Conservation (phyloP, 2,888 invertebrate species). For the Dorcus hopei region DNA sequence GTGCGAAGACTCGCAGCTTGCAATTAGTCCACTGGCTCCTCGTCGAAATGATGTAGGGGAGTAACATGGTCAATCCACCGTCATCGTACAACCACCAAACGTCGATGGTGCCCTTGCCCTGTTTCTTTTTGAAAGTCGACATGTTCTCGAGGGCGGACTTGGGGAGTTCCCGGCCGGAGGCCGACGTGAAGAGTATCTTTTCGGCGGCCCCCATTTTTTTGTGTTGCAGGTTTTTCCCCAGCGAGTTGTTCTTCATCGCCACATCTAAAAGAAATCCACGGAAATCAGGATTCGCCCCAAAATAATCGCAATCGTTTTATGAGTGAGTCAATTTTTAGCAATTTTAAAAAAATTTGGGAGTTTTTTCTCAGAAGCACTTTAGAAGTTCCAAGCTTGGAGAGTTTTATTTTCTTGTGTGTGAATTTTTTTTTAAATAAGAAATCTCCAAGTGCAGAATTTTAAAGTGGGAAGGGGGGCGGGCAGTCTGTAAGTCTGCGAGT, state of each 20-base stretch:
- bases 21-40: constrained; percentile 63
- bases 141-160: constrained; percentile 66
- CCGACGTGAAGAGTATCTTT: constrained; percentile 32
- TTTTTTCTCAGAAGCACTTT: neutral
- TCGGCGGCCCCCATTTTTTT: constrained; percentile 31
- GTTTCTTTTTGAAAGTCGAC: constrained; percentile 73
- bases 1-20: constrained; percentile 71
- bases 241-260: constrained; percentile 18
- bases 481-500: too few relatives aligned
- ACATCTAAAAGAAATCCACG: constrained; percentile 19
- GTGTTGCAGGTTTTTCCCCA: constrained; percentile 25
- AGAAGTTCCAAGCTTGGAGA: too few relatives aligned
- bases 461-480: too few relatives aligned
- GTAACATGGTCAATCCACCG: constrained; percentile 58
- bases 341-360: neutral
- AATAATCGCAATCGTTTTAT: neutral
- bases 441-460: too few relatives aligned
- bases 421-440: too few relatives aligned
- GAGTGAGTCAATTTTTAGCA: neutral
- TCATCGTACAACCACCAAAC: constrained; percentile 32
- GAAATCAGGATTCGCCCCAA: neutral
- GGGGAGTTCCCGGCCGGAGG: constrained; percentile 47
- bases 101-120: constrained; percentile 61
- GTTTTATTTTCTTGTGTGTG: too few relatives aligned
- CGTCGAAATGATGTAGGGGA: constrained; percentile 69